Evolutionary conservation across 2,888 invertebrate species (phyloP).

Genomic region (Bombylius discolor): DNA sequence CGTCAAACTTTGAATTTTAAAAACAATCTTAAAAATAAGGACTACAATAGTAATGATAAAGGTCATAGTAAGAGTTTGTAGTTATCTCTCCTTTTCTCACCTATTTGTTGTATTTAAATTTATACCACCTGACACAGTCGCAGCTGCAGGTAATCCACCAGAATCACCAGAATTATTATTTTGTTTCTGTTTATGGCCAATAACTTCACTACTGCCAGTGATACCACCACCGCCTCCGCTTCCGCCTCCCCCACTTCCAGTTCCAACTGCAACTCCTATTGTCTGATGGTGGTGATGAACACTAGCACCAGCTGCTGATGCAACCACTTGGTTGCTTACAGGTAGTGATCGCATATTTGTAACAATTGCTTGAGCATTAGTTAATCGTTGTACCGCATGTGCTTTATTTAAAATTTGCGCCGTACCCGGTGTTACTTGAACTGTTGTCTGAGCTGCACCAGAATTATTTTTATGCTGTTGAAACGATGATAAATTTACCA

Average conservation of each 20-base stretch:
- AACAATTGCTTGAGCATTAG: conserved; percentile 13
- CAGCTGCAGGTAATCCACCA: background rate
- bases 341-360: conserved; percentile 9
- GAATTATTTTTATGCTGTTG: conserved; percentile 21
- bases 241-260: background rate
- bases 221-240: background rate
- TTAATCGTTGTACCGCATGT: conserved; percentile 17
- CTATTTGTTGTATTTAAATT: conserved; percentile 33
- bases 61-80: conserved; percentile 16
- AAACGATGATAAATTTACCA: conserved; percentile 30
- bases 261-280: background rate
- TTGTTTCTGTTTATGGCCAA: conserved; percentile 11
- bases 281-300: background rate
- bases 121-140: conserved; percentile 11
- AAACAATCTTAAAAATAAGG: background rate
- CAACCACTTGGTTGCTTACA: conserved; percentile 9
- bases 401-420: conserved; percentile 13
- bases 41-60: background rate
- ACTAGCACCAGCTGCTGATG: conserved; percentile 1
- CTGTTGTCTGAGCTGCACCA: conserved; percentile 6
- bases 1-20: background rate
- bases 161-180: conserved; percentile 7
- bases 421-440: conserved; percentile 6
- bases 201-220: background rate
- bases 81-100: conserved; percentile 38